Evolutionary conservation across 2,797 vertebrate species (phyloP).

Genomic region (Pygocentrus nattereri): DNA sequence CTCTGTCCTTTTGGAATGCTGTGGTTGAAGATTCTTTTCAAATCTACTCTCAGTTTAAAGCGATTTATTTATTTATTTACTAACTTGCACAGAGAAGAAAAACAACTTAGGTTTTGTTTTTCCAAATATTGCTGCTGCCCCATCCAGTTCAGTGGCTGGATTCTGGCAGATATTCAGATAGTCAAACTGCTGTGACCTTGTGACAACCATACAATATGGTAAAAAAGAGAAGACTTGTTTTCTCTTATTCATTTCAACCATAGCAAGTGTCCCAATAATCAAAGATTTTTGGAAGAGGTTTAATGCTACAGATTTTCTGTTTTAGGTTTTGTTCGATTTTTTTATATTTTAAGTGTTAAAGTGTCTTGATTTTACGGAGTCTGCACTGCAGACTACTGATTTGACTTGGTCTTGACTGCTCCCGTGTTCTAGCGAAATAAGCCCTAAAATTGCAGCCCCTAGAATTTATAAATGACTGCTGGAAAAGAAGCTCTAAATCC

Average conservation of each 20-base stretch:
- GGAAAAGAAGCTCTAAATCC: background rate
- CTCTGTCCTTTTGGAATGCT: constrained; percentile 35
- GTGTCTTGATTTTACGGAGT: background rate
- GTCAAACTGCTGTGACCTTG: background rate
- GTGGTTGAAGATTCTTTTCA: background rate
- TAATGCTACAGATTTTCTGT: no score
- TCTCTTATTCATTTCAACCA: background rate
- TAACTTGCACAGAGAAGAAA: background rate
- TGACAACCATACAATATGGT: background rate
- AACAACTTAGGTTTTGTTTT: background rate
- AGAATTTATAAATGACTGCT: background rate
- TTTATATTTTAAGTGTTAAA: background rate
- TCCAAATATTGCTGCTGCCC: background rate
- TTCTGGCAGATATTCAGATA: background rate
- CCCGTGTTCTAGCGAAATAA: background rate
- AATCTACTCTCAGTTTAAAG: constrained; percentile 51
- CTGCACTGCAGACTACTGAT: background rate
- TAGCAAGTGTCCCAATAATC: background rate
- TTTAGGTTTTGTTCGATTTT: no score
- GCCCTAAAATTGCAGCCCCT: background rate
- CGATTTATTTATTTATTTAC: background rate
- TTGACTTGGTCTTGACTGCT: background rate
- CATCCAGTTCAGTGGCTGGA: background rate
- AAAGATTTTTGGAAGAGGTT: background rate
- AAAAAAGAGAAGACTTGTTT: background rate